Percentiles rank a stretch among this genome's conserved stretches.
Evolutionary conservation across 2,113 vertebrate species (phyloP).

Genomic region (Procapra przewalskii): DNA sequence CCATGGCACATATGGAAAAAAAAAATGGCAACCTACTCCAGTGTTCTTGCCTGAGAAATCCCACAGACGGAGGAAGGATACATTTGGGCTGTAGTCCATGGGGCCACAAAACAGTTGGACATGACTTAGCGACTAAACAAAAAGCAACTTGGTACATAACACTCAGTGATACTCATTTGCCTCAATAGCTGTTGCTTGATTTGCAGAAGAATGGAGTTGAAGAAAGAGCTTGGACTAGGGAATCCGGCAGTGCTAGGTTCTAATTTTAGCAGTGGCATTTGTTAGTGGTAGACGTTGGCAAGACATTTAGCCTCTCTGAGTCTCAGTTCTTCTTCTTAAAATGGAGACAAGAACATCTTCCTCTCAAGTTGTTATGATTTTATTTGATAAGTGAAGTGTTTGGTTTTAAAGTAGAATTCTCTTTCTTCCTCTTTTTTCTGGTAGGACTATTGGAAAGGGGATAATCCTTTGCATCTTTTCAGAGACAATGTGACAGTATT

Average conservation of each 20-base stretch:
- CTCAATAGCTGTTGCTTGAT: slow-evolving; percentile 5
- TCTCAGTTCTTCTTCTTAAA: slow-evolving; percentile 47
- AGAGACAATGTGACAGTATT: slow-evolving; percentile 3
- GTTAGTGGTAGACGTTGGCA: not conserved
- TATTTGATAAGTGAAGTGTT: not conserved
- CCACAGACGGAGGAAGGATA: not conserved
- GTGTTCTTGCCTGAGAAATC: not conserved
- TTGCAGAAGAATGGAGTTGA: not conserved
- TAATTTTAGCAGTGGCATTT: slow-evolving; percentile 38
- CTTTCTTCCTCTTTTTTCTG: not conserved
- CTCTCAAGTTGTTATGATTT: slow-evolving; percentile 32
- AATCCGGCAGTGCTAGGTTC: not conserved
- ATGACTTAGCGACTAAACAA: not conserved
- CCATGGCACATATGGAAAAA: not conserved
- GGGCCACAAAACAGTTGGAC: not conserved
- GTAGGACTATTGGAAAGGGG: not conserved
- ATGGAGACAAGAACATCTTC: slow-evolving; percentile 26
- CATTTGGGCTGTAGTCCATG: not conserved
- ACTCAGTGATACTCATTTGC: not conserved
- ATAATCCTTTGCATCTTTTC: not conserved
- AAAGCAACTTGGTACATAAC: not conserved
- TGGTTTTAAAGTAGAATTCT: slow-evolving; percentile 16
- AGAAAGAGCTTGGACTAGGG: not conserved
- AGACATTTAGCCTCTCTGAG: not conserved
- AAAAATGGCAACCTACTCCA: not conserved